phyloP scores from a whole-genome alignment of 2,888 invertebrate species.

The Pristionchus mayeri region DNA sequence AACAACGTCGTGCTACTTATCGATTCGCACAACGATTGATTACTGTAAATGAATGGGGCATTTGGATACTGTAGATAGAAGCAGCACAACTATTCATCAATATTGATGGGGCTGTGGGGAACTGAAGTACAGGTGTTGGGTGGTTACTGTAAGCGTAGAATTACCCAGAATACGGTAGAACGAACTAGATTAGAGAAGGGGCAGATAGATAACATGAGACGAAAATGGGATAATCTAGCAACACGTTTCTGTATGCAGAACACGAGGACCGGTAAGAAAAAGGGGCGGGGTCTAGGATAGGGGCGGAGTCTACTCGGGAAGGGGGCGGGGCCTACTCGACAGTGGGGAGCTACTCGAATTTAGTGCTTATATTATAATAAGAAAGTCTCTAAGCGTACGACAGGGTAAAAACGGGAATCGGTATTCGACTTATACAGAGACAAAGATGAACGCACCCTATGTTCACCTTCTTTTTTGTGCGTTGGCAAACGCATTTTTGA shows the following conservation, averaged over 20 bases:
- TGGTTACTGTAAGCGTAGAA: constrained; percentile 35
- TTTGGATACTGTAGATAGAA: neutral
- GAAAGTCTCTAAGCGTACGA: constrained; percentile 42
- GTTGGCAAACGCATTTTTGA: constrained; percentile 26
- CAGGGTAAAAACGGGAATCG: neutral
- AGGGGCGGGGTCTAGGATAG: neutral
- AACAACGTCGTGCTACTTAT: neutral
- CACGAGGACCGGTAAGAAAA: constrained; percentile 17
- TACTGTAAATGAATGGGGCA: neutral
- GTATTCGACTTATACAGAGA: constrained; percentile 32
- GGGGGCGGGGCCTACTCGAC: constrained; percentile 32
- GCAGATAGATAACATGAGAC: constrained; percentile 27
- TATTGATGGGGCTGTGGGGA: neutral
- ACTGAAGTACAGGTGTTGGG: neutral
- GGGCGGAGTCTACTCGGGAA: constrained; percentile 14
- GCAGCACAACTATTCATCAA: constrained; percentile 40
- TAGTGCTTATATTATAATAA: constrained; percentile 21
- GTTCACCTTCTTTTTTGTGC: constrained; percentile 36
- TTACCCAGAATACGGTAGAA: constrained; percentile 43
- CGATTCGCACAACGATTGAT: neutral
- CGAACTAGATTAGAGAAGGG: constrained; percentile 7
- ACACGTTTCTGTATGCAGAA: constrained; percentile 46
- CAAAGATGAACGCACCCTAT: constrained; percentile 10
- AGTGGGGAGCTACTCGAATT: constrained; percentile 15
- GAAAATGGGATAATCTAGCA: constrained; percentile 45